Evolutionary conservation across 2,797 vertebrate genomes (phyloP), one percentile per base, ranked within the genome.

Genomic region (Coregonus suidteri): DNA sequence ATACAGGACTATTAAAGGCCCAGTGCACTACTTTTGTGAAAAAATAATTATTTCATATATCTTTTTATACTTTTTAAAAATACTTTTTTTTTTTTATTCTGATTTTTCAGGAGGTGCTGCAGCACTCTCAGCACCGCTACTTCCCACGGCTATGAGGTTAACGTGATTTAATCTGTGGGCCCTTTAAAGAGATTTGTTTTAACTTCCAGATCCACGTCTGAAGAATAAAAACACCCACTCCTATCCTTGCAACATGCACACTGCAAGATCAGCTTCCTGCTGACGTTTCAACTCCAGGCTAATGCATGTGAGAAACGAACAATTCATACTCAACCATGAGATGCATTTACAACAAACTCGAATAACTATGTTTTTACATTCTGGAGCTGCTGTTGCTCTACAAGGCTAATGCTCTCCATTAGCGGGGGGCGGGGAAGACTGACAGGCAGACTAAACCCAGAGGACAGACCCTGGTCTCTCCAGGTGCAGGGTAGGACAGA

Each of bases 201-300:
- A 88, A 88, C 88, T 82, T 87, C 75, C 73, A 77, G 81, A 82
- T 86, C 81, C 75, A 86, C 73, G 90, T 91, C 87, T 81, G 77
- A 77, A 83, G 78, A 69, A 67, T 78, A 67, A 87, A 85, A 83
- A 81, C 77, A 71, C 80, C 70, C 75, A 86, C 83, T 79, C 79
- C 82, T 80, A 84, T 75, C 80, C 80, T 74, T 79, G 73, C 78
- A 62, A 64, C 59, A 62, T 47, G 70, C 3, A 34, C 76, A 75
- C 76, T 20, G 4, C 18, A 34, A 74, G 83, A 83, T 73, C 81
- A 81, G 80, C 85, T 89, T 86, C 87, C 87, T 88, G 82, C 74
- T 4, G 74, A 78, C 47, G 6, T 7, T 14, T 66, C 64, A 41
- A 47, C 73, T 65, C 47, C 34, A 14, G 51, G 65, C 82, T 79